Base-by-base conservation (phyloP, 2,797 vertebrate genomes). In the Rallus crepitans region DNA sequence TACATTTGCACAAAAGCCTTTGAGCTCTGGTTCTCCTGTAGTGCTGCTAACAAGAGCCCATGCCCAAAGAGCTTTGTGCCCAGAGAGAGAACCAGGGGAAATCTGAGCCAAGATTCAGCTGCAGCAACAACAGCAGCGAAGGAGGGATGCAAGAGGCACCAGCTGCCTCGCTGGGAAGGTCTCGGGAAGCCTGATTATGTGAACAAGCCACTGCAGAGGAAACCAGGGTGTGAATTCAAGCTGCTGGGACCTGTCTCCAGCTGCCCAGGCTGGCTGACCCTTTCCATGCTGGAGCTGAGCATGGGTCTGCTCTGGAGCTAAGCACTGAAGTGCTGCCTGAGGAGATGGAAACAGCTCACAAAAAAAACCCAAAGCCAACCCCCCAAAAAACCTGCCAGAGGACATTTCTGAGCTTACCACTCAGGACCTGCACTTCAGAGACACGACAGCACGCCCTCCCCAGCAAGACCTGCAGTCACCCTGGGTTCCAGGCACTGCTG, bases 401-500 rank as follows among this genome's bases (percentile, higher is more conserved):
- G 66, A 45, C 9, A 6, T 28, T 39, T 35, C 82, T 28, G 48
- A 57, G 71, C 47, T 61, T 14, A 6, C 16, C 53, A 1, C 12
- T 3, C 2, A 2, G 21, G 24, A 4, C 14, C n/a, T 5, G 18
- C 53, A 2, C 60, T 33, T 27, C 31, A 6, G 61, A 45, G 56
- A 15, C 61, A 3, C 33, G 2, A 45, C 17, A n/a, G 47, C 40
- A 14, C 2, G 11, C 19, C 33, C 59, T 15, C 7, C 5, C 39
- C 40, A 20, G 45, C 2, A 3, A 56, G 57, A 65, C 4, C 40
- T 3, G 0, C 71, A 6, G 1, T 17, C 56, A 4, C 2, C 68
- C 39, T 2, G 11, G 42, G 5, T 30, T 42, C 82, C 68, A 39
- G 55, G 20, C 69, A 33, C 50, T 3, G 0, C 3, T 31, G 47